phyloP scores from a whole-genome alignment of 1,140 invertebrate genomes.

The Cotesia typhae region DNA sequence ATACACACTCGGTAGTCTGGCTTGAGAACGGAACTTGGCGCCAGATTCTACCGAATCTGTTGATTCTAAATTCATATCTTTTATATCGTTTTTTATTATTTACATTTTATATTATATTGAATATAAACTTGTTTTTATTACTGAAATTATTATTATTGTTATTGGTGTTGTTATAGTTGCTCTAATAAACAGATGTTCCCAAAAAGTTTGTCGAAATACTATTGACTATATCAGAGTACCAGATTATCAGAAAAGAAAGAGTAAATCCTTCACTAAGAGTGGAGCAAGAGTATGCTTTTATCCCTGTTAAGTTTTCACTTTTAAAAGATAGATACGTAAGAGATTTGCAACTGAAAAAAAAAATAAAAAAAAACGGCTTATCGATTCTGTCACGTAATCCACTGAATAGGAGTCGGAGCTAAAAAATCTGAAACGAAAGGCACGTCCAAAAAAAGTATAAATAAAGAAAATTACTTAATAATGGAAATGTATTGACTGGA shows the following conservation, averaged over 20 bases:
- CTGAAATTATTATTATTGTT: too few relatives aligned
- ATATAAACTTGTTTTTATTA: too few relatives aligned
- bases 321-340: conserved; percentile 3
- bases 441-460: not conserved
- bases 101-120: too few relatives aligned
- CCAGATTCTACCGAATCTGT: too few relatives aligned
- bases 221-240: too few relatives aligned
- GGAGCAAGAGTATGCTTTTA: conserved; percentile 24
- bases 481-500: not conserved
- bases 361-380: conserved; percentile 12
- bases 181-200: not conserved
- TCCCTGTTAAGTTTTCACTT: conserved; percentile 36
- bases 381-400: conserved; percentile 32
- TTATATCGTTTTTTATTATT: too few relatives aligned
- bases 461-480: not conserved
- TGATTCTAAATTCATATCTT: too few relatives aligned
- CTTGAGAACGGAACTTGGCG: too few relatives aligned
- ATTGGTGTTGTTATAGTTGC: too few relatives aligned
- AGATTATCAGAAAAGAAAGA: conserved; percentile 13
- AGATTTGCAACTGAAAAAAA: conserved; percentile 24
- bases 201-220: too few relatives aligned
- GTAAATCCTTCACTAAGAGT: conserved; percentile 24
- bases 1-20: too few relatives aligned
- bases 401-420: not conserved
- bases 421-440: not conserved